Conservation (phyloP, 2,888 invertebrate genomes). For the Plemyria rubiginata region DNA sequence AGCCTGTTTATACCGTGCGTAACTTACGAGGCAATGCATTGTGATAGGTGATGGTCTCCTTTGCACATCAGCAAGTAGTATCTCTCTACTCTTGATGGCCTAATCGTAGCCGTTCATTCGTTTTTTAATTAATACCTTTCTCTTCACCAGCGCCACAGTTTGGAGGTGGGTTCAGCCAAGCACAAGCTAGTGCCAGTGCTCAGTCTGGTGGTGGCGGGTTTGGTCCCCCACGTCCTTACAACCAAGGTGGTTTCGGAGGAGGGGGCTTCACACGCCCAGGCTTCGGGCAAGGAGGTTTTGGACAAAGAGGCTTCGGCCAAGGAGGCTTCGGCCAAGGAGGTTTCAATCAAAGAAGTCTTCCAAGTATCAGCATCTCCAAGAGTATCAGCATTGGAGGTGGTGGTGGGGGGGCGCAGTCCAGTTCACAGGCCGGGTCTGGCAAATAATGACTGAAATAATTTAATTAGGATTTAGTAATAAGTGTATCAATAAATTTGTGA, state of each 20-base stretch:
- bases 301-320: background rate
- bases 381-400: constrained; percentile 1
- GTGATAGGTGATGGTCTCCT: too few relatives aligned
- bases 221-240: background rate
- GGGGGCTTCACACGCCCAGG: background rate
- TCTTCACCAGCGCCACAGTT: background rate
- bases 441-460: background rate
- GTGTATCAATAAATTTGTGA: too few relatives aligned
- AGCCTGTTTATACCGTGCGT: too few relatives aligned
- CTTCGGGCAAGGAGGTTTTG: background rate
- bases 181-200: constrained; percentile 2
- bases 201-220: background rate
- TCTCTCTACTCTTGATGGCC: too few relatives aligned
- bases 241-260: background rate
- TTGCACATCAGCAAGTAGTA: too few relatives aligned
- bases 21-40: too few relatives aligned
- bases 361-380: background rate
- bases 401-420: background rate
- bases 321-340: background rate
- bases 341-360: background rate
- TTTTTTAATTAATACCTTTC: background rate
- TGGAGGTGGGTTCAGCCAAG: background rate
- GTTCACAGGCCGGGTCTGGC: background rate
- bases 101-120: too few relatives aligned
- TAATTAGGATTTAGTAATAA: background rate